Base-by-base conservation (phyloP, 92 coral and sea anemone species). In the Pocillopora meandrina region DNA sequence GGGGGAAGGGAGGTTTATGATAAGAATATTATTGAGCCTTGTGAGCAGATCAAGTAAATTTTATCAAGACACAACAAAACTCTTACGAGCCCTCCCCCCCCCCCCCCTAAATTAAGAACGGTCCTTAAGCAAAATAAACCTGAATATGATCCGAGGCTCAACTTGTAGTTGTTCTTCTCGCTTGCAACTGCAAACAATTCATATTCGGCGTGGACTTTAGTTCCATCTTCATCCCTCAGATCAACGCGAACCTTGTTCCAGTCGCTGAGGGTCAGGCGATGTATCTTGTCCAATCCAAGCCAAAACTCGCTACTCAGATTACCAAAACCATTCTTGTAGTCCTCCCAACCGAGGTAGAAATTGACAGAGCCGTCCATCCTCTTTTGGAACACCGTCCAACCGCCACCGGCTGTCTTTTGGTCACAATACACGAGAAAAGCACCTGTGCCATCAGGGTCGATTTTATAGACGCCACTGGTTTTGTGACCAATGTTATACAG, bases 381-480 rank as follows among this genome's bases (percentile, higher is more conserved):
- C 61, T 84, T 84, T 5, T 84, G 87, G 59, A 84, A 56, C 76
- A 84, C 87, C 12, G 87, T 84, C 87, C 87, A 84, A n/a, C 87
- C 87, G n/a, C 87, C 87, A 57, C 87, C 76, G 56, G 61, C 87
- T 33, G 76, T 84, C 60, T 84, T 26, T 65, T 78, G 75, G 69
- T 85, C 89, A 79, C 85, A 85, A 77, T 69, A 79, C n/a, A 85
- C 89, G 66, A 78, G 78, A 78, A 78, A 85, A 60, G 70, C 62
- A 31, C 89, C 89, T 77, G 58, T 67, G 59, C 89, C 89, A 79
- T 85, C 85, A 36, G 89, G 89, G 42, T 85, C 78, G 70, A 85
- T 70, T 78, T 81, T 85, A 85, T 79, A 85, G 20, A 85, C 85
- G 47, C 89, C 89, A 69, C 73, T 85, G 85, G 69, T 19, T 31